Conservation (phyloP, 2,888 invertebrate genomes). For the Stenolophus ochropezus region DNA sequence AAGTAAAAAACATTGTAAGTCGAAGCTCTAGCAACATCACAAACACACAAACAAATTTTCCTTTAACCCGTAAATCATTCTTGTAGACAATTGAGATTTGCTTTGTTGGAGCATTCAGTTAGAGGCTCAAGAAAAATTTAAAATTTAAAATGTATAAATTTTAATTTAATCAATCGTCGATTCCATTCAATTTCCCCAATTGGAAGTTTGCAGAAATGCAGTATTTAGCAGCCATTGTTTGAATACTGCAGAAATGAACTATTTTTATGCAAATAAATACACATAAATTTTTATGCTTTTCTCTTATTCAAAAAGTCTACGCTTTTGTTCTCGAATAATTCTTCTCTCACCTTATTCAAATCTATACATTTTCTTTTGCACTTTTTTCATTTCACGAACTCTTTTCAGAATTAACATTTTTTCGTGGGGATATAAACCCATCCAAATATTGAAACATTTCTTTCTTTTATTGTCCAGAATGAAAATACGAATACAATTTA, state of each 20-base stretch:
- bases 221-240: slow-evolving; percentile 16
- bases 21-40: too few relatives aligned
- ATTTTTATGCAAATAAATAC: slow-evolving; percentile 52
- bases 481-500: slow-evolving; percentile 3
- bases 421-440: slow-evolving; percentile 10
- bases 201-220: too few relatives aligned
- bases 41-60: too few relatives aligned
- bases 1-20: too few relatives aligned
- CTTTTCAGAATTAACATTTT: slow-evolving; percentile 44
- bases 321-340: slow-evolving; percentile 57
- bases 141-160: too few relatives aligned
- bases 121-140: too few relatives aligned
- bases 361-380: slow-evolving; percentile 42
- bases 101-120: too few relatives aligned
- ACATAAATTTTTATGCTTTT: slow-evolving; percentile 48
- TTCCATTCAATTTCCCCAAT: too few relatives aligned
- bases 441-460: background rate
- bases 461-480: background rate
- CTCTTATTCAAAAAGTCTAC: slow-evolving; percentile 46
- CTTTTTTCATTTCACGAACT: slow-evolving; percentile 20
- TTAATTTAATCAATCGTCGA: too few relatives aligned
- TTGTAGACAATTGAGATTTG: too few relatives aligned
- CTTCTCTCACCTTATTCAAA: slow-evolving; percentile 55
- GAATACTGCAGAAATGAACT: slow-evolving; percentile 30
- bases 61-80: too few relatives aligned